A percentile compares a stretch with the other conserved stretches of the same genome.
phyloP scores from a whole-genome alignment of 92 coral and sea anemone genomes.

The Phenganax marumi region DNA sequence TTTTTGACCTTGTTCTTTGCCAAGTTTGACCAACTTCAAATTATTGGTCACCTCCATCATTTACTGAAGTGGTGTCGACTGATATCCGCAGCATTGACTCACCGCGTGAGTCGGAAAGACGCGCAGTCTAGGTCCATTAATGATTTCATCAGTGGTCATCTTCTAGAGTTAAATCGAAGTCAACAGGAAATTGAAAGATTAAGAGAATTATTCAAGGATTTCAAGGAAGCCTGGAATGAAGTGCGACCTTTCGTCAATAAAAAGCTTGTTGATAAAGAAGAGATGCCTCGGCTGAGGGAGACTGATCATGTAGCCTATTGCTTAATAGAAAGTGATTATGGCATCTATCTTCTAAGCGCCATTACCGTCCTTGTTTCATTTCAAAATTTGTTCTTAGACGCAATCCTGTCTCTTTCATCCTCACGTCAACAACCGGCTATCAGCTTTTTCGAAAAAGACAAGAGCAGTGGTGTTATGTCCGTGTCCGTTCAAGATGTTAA shows the following conservation, averaged over 20 bases:
- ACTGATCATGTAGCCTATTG: constrained; percentile 70
- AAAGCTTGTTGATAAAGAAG: constrained; percentile 25
- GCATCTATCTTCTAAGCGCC: constrained; percentile 65
- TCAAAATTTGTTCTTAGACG: constrained; percentile 78
- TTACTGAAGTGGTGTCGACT: constrained; percentile 75
- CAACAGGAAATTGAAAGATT: constrained; percentile 41
- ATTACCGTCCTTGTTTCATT: constrained; percentile 61
- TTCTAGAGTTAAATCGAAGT: constrained; percentile 23
- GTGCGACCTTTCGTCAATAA: constrained; percentile 62
- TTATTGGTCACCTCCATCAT: constrained; percentile 60
- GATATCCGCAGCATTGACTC: constrained; percentile 63
- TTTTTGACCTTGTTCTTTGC: constrained; percentile 82
- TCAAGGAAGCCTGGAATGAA: constrained; percentile 73
- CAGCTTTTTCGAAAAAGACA: constrained; percentile 61
- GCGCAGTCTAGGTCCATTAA: constrained; percentile 61
- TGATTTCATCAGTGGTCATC: constrained; percentile 63
- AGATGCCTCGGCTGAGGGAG: constrained; percentile 70
- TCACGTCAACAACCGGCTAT: constrained; percentile 70
- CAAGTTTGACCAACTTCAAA: constrained; percentile 55
- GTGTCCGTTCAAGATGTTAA: constrained; percentile 83
- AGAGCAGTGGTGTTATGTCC: constrained; percentile 54
- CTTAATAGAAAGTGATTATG: constrained; percentile 69
- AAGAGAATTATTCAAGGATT: constrained; percentile 60
- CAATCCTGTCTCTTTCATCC: constrained; percentile 66
- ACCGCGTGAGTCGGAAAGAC: constrained; percentile 71